These are phyloP conservation scores for Phalloptychus januarius DNA, from an alignment of 2,797 vertebrate species.

Conservation along the genomic window DNA sequence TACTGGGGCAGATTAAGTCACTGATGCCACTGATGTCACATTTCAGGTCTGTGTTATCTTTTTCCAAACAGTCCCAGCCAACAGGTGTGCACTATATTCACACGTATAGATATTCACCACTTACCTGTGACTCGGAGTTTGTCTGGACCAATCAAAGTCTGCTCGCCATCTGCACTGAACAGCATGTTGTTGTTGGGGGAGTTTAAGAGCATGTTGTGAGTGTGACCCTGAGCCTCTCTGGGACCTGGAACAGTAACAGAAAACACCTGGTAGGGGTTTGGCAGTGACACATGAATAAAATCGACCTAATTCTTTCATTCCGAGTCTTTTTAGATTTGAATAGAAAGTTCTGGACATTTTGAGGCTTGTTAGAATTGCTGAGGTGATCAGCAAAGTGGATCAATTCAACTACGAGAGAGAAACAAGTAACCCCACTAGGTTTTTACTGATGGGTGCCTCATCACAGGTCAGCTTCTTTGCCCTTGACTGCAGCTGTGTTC, in stretches of 20 bases:
- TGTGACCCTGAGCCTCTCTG: slow-evolving; percentile 84
- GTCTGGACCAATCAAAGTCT: slow-evolving; percentile 86
- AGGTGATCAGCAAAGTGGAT: background rate
- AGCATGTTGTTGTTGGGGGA: slow-evolving; percentile 85
- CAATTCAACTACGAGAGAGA: slow-evolving; percentile 5
- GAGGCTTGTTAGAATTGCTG: background rate
- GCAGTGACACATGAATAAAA: slow-evolving; percentile 15
- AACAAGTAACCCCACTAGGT: slow-evolving; percentile 4
- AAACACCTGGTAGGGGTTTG: slow-evolving; percentile 40
- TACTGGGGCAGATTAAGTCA: background rate
- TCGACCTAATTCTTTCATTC: background rate
- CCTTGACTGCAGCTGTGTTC: slow-evolving; percentile 8
- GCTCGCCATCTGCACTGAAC: slow-evolving; percentile 87
- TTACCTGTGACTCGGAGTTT: slow-evolving; percentile 94
- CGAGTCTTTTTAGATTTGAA: background rate
- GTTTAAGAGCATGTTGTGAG: slow-evolving; percentile 85
- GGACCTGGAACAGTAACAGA: slow-evolving; percentile 82
- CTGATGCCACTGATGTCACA: no score
- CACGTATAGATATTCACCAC: slow-evolving; percentile 16
- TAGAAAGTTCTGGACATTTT: slow-evolving; percentile 1
- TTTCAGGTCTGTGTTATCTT: slow-evolving; percentile 33
- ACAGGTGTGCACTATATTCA: slow-evolving; percentile 18
- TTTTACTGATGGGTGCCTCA: background rate
- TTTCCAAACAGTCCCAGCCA: background rate
- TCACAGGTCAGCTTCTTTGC: slow-evolving; percentile 20